Evolutionary conservation across 2,888 invertebrate species (phyloP).

Genomic region (Scaeva pyrastri): DNA sequence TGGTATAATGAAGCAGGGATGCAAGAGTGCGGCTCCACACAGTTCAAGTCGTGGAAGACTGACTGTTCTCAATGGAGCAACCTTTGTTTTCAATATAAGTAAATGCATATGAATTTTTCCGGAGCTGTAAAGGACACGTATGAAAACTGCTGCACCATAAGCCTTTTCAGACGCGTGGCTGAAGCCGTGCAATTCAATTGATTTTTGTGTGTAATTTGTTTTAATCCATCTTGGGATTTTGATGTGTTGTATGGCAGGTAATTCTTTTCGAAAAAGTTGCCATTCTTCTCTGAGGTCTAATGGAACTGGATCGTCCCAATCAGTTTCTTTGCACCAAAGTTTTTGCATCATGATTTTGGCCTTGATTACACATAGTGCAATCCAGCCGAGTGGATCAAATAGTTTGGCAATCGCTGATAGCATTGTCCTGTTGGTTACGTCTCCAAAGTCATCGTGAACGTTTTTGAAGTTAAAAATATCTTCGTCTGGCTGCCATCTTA

Average conservation of each 20-base stretch:
- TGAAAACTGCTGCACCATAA: conserved; percentile 15
- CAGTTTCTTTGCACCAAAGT: conserved; percentile 5
- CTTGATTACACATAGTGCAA: conserved; percentile 10
- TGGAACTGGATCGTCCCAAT: conserved; percentile 38
- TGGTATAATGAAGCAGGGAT: conserved; percentile 22
- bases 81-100: no score
- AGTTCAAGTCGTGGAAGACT: conserved; percentile 67
- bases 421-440: conserved; percentile 14
- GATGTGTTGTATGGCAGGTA: background rate
- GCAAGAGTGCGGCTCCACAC: conserved; percentile 58
- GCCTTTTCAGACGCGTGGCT: no score
- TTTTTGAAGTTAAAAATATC: no score
- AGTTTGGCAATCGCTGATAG: conserved; percentile 34
- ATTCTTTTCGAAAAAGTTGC: conserved; percentile 10
- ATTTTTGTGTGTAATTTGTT: background rate
- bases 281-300: conserved; percentile 12
- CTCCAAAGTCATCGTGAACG: background rate
- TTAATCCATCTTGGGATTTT: conserved; percentile 45
- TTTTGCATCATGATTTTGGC: no score
- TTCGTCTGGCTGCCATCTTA: no score
- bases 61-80: conserved; percentile 61
- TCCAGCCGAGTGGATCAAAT: conserved; percentile 40
- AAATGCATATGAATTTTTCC: conserved; percentile 11
- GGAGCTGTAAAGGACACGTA: background rate
- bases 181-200: background rate